Conservation (phyloP, 2,888 invertebrate genomes). For the Ormyrus nitidulus region DNA sequence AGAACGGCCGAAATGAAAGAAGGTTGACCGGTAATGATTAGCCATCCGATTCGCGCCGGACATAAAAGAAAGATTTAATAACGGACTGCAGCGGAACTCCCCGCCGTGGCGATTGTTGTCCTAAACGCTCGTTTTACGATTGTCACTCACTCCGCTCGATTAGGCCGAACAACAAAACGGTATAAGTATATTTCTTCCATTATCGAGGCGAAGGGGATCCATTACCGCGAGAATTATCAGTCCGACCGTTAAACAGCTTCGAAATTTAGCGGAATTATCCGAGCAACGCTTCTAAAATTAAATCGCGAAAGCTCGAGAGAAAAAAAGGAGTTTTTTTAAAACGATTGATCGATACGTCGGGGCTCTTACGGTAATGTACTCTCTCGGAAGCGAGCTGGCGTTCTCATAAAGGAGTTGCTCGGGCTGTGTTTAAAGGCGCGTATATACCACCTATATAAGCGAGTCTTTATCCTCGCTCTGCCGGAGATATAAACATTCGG, state of each 20-base stretch:
- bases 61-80: constrained; percentile 1
- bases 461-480: constrained; percentile 1
- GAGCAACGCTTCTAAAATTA: too few relatives aligned
- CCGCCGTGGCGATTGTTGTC: constrained; percentile 33
- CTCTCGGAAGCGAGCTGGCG: background rate
- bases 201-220: too few relatives aligned
- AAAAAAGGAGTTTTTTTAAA: too few relatives aligned
- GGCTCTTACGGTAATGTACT: background rate
- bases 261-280: too few relatives aligned
- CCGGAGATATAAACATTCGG: constrained; percentile 12
- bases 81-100: background rate
- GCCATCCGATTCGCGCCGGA: background rate
- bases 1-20: background rate
- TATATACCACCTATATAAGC: background rate
- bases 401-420: constrained; percentile 1
- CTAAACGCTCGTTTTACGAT: constrained; percentile 39
- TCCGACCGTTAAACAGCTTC: too few relatives aligned
- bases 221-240: too few relatives aligned
- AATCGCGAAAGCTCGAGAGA: too few relatives aligned
- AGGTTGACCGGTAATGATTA: background rate
- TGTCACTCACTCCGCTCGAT: constrained; percentile 10
- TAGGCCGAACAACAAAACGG: too few relatives aligned
- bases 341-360: background rate
- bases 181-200: too few relatives aligned
- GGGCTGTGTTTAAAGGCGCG: background rate